phyloP scores from a whole-genome alignment of 2,797 vertebrate genomes.

The Sebastes miniatus region DNA sequence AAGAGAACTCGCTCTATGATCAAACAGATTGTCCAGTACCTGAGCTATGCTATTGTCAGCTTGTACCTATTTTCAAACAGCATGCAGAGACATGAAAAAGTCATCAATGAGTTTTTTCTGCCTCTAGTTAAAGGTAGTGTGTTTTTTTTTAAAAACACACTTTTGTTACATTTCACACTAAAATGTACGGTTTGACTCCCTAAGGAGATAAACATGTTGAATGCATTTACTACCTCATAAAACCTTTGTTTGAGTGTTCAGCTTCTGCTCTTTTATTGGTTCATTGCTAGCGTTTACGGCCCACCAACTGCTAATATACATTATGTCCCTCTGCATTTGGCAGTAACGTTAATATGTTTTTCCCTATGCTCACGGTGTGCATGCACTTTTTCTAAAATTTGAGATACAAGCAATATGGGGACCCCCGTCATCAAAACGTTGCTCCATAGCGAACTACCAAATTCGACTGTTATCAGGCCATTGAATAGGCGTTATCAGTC shows the following conservation, averaged over 20 bases:
- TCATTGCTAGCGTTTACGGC: background rate
- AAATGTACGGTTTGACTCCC: background rate
- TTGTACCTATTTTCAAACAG: background rate
- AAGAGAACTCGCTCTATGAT: background rate
- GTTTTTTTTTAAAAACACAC: background rate
- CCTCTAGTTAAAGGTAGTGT: background rate
- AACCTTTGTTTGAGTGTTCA: background rate
- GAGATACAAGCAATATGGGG: background rate
- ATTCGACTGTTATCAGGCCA: background rate
- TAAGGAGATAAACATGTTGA: background rate
- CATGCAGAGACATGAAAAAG: background rate
- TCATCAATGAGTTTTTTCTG: background rate
- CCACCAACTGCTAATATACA: slow-evolving; percentile 10
- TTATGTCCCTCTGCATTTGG: background rate
- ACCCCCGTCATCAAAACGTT: background rate
- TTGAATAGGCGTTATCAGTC: no score
- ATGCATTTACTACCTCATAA: slow-evolving; percentile 3
- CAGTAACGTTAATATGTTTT: background rate
- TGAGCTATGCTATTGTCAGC: background rate
- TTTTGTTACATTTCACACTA: background rate
- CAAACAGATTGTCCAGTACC: background rate
- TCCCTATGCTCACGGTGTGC: background rate
- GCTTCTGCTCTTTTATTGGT: background rate
- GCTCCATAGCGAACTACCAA: background rate
- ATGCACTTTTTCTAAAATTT: background rate